These are phyloP conservation scores for Triplophysa siluroides DNA, from an alignment of 2,113 vertebrate genomes.

Conservation along the genomic window DNA sequence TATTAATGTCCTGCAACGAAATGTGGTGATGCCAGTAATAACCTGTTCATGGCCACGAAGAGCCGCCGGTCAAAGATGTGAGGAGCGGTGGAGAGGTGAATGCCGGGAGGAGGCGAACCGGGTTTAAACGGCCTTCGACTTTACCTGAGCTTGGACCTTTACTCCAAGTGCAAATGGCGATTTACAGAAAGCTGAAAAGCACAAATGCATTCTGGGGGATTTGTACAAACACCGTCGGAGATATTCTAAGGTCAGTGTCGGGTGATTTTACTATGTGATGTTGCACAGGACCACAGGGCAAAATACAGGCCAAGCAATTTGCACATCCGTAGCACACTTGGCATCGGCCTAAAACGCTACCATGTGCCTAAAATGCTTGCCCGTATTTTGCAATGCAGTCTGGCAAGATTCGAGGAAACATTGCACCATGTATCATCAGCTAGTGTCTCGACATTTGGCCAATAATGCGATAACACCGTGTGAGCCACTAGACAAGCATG, in stretches of 20 bases:
- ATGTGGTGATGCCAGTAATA: constrained; percentile 65
- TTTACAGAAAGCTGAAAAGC: background rate
- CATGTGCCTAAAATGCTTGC: constrained; percentile 10
- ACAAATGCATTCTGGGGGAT: background rate
- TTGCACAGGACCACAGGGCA: constrained; percentile 1
- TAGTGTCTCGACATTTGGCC: constrained; percentile 42
- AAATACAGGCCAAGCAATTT: constrained; percentile 27
- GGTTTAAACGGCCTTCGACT: background rate
- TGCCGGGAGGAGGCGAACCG: background rate
- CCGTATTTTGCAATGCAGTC: constrained; percentile 15
- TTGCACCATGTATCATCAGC: constrained; percentile 32
- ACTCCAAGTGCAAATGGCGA: constrained; percentile 1
- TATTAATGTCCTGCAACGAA: constrained; percentile 66
- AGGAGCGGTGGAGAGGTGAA: constrained; percentile 4
- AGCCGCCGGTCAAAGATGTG: constrained; percentile 13
- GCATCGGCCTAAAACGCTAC: background rate
- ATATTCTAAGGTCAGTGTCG: constrained; percentile 20
- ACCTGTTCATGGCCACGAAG: constrained; percentile 51
- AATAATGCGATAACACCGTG: constrained; percentile 20
- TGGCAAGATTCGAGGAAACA: constrained; percentile 33
- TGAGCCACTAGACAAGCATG: constrained; percentile 30
- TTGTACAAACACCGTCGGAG: background rate
- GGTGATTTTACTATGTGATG: constrained; percentile 11
- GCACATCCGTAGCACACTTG: constrained; percentile 26
- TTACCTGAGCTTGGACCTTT: background rate